Conservation (phyloP, 2,888 invertebrate genomes). For the Sesia bembeciformis region DNA sequence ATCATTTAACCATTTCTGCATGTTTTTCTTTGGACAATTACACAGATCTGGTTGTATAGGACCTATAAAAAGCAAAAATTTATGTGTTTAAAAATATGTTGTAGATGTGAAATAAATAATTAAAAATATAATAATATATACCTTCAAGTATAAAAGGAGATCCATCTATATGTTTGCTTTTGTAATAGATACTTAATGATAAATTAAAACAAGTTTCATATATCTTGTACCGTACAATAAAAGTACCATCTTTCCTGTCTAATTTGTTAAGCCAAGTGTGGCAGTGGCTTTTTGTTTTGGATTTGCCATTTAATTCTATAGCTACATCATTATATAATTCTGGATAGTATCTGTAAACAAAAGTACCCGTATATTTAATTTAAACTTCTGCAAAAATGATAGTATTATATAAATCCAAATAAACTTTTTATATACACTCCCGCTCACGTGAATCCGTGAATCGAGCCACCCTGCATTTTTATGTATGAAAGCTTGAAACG, state of each 20-base stretch:
- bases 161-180: constrained; percentile 74
- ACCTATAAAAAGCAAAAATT: constrained; percentile 50
- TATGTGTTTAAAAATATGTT: not conserved
- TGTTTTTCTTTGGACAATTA: constrained; percentile 80
- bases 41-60: constrained; percentile 88
- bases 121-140: constrained; percentile 25
- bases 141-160: constrained; percentile 80
- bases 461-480: too few relatives aligned
- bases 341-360: constrained; percentile 63
- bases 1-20: constrained; percentile 78
- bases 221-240: constrained; percentile 87
- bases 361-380: too few relatives aligned
- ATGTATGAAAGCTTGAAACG: too few relatives aligned
- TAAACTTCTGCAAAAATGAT: not conserved
- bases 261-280: constrained; percentile 84
- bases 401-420: not conserved
- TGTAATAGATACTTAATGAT: constrained; percentile 78
- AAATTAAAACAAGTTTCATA: constrained; percentile 84
- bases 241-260: constrained; percentile 88
- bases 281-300: constrained; percentile 71
- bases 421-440: not conserved
- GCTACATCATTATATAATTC: constrained; percentile 62
- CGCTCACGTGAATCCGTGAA: too few relatives aligned
- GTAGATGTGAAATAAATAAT: constrained; percentile 7
- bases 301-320: constrained; percentile 75